Evolutionary conservation across 2,113 vertebrate genomes (phyloP).

Genomic region (Callithrix jacchus): DNA sequence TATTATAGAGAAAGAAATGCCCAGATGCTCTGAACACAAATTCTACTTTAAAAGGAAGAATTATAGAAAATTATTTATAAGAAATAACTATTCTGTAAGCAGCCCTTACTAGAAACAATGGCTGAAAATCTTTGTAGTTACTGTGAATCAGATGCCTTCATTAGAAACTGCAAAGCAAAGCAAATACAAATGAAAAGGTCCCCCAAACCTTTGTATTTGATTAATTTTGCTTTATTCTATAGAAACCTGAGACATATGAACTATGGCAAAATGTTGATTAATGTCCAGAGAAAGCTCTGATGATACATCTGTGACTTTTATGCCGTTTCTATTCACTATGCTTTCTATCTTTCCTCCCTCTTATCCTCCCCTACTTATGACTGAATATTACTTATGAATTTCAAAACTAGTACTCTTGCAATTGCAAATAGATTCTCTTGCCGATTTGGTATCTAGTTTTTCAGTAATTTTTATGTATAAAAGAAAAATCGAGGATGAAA

Average conservation of each 20-base stretch:
- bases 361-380: background rate
- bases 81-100: background rate
- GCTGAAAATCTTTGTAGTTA: background rate
- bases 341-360: background rate
- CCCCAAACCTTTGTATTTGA: background rate
- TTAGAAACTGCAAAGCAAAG: background rate
- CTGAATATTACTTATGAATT: background rate
- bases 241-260: background rate
- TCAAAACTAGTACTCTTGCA: background rate
- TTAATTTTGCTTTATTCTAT: background rate
- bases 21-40: background rate
- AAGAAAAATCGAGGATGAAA: constrained; percentile 3
- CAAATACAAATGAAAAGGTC: background rate
- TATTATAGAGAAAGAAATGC: background rate
- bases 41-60: background rate
- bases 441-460: background rate
- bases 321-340: background rate
- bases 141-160: background rate
- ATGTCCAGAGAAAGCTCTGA: background rate
- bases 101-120: background rate
- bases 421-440: background rate
- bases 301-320: background rate
- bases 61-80: background rate
- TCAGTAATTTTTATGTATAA: constrained; percentile 14
- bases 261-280: background rate